A percentile compares a stretch with the other conserved stretches of the same genome.
Evolutionary conservation across 2,797 vertebrate genomes (phyloP).

Genomic region (Crenichthys baileyi): DNA sequence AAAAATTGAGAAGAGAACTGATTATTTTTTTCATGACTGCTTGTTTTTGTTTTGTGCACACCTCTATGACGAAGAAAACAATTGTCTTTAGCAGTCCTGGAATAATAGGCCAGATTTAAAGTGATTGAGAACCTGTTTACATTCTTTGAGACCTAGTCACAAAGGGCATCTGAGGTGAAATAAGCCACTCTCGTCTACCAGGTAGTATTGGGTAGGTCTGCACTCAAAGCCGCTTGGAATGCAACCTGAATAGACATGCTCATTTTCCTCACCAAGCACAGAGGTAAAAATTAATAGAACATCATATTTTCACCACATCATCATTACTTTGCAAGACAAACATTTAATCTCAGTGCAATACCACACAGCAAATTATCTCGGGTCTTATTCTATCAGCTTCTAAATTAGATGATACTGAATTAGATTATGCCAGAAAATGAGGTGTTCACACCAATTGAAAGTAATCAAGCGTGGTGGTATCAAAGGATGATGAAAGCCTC

Average conservation of each 20-base stretch:
- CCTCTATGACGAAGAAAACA: conserved; percentile 58
- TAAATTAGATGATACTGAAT: conserved; percentile 80
- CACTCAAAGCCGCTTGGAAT: conserved; percentile 50
- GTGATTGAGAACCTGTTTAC: conserved; percentile 73
- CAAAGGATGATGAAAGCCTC: conserved; percentile 71
- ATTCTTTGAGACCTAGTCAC: conserved; percentile 71
- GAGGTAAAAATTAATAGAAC: conserved; percentile 55
- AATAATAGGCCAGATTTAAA: conserved; percentile 70
- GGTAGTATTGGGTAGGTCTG: conserved; percentile 62
- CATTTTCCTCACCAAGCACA: conserved; percentile 7
- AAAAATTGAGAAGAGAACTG: conserved; percentile 52
- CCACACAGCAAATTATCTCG: conserved; percentile 62
- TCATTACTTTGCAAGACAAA: conserved; percentile 75
- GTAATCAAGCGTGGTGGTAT: conserved; percentile 76
- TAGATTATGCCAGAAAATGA: conserved; percentile 79
- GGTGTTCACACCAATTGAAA: conserved; percentile 76
- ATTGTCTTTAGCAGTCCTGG: conserved; percentile 47
- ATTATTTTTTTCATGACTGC: conserved; percentile 38
- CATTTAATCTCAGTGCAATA: conserved; percentile 66
- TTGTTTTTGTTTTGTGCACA: conserved; percentile 36
- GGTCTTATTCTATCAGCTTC: conserved; percentile 68
- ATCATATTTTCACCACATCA: conserved; percentile 63
- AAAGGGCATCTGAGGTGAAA: conserved; percentile 69
- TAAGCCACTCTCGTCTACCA: conserved; percentile 61
- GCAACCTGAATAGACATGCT: conserved; percentile 63